Base-by-base conservation (phyloP, 2,797 vertebrate species). In the Paedocypris micromegethes region DNA sequence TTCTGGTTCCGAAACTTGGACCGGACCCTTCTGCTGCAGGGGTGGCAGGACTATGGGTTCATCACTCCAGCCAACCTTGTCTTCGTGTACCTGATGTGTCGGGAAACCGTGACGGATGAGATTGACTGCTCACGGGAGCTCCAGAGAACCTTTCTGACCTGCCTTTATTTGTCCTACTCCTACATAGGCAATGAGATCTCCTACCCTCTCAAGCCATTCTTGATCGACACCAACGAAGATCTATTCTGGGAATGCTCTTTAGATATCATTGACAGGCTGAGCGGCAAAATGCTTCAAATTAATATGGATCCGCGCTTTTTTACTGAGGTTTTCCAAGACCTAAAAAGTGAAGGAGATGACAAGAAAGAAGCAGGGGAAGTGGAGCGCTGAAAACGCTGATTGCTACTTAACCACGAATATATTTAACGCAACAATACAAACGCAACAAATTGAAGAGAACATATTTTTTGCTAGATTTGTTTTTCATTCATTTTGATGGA, bases 141-240 rank as follows among this genome's bases (percentile, higher is more conserved):
- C 69, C 95, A 97, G 79, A 94, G 95, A 74, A 79, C 90, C 81
- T 93, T 99, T 72, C 94, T 97, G 81, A 95, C 93, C 66, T 99
- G 96, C 86, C 92, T 99, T 72, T 98, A 98, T 88, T 89, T 99
- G 75, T 89, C 95, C 77, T 99, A 98, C 82, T 96, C 95, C 67
- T 99, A 98, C 86, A 94, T 98, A 92, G 96, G 96, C 82, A 95
- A 94, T 79, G 96, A 99, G 86, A 98, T 99, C 83, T 98, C 96
- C 50, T 99, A 98, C 84, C 96, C 96, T 0, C 92, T 98, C 77
- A 97, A 96, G 84, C 96, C 97, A 65, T 99, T 98, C 82, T 90
- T 98, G 78, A 91, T 89, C 77, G 93, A 97, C 66, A 80, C 91
- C 60, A 93, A 95, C 87, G 93, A 93, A 86, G 96, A 97, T 77